A percentile compares a stretch with the other conserved stretches of the same genome.
phyloP scores from a whole-genome alignment of 2,797 vertebrate genomes.

The Oryzias dopingdopingensis region DNA sequence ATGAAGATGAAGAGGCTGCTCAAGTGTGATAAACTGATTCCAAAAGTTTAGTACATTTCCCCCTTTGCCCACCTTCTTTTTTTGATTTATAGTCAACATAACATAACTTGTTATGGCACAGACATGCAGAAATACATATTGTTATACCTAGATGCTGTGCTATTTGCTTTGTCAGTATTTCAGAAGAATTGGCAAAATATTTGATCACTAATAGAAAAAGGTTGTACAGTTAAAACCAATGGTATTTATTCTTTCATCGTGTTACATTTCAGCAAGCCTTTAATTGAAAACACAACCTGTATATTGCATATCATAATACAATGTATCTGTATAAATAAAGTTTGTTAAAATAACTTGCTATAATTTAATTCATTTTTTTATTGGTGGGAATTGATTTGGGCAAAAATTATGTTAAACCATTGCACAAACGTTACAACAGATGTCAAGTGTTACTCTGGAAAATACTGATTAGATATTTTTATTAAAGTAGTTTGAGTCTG shows the following conservation, averaged over 20 bases:
- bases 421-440: no score
- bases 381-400: no score
- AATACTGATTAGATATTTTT: no score
- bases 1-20: constrained; percentile 65
- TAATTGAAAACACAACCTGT: constrained; percentile 12
- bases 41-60: constrained; percentile 37
- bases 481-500: no score
- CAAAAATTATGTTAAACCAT: no score
- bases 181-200: not conserved
- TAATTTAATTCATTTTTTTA: not conserved
- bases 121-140: constrained; percentile 7
- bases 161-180: constrained; percentile 22
- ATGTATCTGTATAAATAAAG: constrained; percentile 59
- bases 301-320: constrained; percentile 4
- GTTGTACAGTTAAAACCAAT: constrained; percentile 21
- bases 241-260: constrained; percentile 47
- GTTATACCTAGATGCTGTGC: constrained; percentile 6
- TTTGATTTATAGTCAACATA: constrained; percentile 23
- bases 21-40: constrained; percentile 47
- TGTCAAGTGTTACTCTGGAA: no score
- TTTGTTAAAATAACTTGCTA: constrained; percentile 19
- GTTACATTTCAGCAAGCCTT: constrained; percentile 16
- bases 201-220: not conserved
- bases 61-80: not conserved
- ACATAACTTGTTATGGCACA: constrained; percentile 16